Percentiles rank a stretch among this genome's conserved stretches.
These are phyloP conservation scores for Drosophila kanapiae DNA, from an alignment of 1,140 invertebrate genomes.

Conservation along the genomic window DNA sequence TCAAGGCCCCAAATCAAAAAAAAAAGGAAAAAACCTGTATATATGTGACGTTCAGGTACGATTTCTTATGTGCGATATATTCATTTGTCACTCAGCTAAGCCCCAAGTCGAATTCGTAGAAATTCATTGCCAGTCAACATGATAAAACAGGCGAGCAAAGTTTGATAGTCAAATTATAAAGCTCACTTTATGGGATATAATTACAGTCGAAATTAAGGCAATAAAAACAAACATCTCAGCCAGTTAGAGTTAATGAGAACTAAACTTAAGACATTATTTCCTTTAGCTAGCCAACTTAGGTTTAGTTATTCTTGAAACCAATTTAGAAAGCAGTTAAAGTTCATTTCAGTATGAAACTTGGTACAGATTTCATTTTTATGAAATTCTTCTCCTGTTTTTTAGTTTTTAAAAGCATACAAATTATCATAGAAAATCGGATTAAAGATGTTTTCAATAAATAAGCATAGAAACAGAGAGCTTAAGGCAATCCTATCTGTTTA, in stretches of 20 bases:
- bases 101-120: background rate
- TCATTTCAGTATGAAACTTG: background rate
- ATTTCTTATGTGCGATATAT: background rate
- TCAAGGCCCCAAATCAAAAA: slow-evolving; percentile 14
- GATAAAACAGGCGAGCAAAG: background rate
- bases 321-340: background rate
- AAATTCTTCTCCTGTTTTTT: background rate
- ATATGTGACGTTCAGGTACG: background rate
- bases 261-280: background rate
- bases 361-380: background rate
- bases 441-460: background rate
- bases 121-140: background rate
- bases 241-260: background rate
- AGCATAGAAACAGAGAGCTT: background rate
- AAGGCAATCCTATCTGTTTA: background rate
- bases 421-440: too few species aligned
- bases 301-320: background rate
- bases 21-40: background rate
- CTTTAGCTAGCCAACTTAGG: background rate
- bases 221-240: background rate
- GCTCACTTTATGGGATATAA: slow-evolving; percentile 4
- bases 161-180: slow-evolving; percentile 6
- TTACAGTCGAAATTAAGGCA: background rate
- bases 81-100: slow-evolving; percentile 1
- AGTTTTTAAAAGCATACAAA: background rate